These are phyloP conservation scores for Flexamia atlantica DNA, from an alignment of 2,888 invertebrate species.

Conservation along the genomic window DNA sequence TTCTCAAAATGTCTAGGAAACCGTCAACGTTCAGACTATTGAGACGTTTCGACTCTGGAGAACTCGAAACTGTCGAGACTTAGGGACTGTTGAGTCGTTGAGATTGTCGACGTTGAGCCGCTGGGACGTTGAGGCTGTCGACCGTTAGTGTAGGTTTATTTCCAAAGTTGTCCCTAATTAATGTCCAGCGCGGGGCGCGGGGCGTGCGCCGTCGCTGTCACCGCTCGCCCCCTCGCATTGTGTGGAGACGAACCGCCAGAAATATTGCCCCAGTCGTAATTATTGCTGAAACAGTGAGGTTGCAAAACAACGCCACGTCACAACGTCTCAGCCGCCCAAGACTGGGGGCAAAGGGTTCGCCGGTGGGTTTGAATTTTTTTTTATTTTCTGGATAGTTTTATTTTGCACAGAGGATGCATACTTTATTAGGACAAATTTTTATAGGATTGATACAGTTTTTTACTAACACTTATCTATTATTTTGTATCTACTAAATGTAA, in stretches of 20 bases:
- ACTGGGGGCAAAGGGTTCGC: background rate
- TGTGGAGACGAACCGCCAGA: conserved; percentile 48
- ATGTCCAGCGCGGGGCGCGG: conserved; percentile 5
- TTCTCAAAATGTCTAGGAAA: no score
- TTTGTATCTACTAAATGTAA: no score
- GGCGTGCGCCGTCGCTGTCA: conserved; percentile 8
- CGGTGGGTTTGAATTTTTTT: background rate
- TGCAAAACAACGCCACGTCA: conserved; percentile 32
- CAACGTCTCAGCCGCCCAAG: background rate
- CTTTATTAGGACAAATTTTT: no score
- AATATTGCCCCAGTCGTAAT: conserved; percentile 54
- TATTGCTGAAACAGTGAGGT: conserved; percentile 48
- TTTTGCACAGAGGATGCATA: no score
- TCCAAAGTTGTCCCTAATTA: conserved; percentile 29
- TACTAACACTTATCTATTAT: no score
- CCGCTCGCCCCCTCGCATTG: conserved; percentile 38
- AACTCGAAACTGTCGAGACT: no score
- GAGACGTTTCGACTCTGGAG: no score
- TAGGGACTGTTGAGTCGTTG: no score
- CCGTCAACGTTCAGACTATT: no score
- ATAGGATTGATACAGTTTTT: no score
- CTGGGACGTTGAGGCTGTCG: background rate
- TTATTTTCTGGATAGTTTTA: no score
- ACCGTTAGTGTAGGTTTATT: conserved; percentile 36
- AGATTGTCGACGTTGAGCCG: background rate